Percentiles rank a stretch among this genome's conserved stretches.
Evolutionary conservation across 2,797 vertebrate genomes (phyloP).

Genomic region (Gymnoscopelus braueri): DNA sequence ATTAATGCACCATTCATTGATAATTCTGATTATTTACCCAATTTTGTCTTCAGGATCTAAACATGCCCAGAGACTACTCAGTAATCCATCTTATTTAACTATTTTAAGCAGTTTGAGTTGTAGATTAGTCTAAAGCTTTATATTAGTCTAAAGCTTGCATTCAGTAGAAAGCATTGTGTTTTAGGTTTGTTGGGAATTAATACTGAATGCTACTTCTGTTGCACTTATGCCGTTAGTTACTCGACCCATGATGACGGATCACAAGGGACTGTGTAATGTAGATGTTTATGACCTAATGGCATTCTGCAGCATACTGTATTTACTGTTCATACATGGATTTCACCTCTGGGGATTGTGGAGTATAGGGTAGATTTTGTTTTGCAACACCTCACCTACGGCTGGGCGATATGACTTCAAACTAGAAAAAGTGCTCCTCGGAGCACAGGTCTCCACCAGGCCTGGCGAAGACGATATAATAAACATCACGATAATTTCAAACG

Average conservation of each 20-base stretch:
- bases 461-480: too few species aligned
- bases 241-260: not conserved
- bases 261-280: conserved; percentile 10
- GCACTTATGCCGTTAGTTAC: conserved; percentile 1
- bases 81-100: not conserved
- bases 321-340: conserved; percentile 35
- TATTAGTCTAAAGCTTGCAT: not conserved
- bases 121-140: not conserved
- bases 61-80: not conserved
- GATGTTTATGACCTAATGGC: conserved; percentile 3
- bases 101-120: not conserved
- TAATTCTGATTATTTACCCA: not conserved
- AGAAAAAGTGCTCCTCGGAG: too few species aligned
- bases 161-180: not conserved
- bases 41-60: conserved; percentile 10
- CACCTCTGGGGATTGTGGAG: conserved; percentile 51
- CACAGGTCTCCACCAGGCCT: too few species aligned
- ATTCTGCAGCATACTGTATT: conserved; percentile 27
- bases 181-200: conserved; percentile 1
- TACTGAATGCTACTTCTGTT: conserved; percentile 15
- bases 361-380: conserved; percentile 24
- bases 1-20: conserved; percentile 34
- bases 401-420: too few species aligned
- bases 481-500: too few species aligned
- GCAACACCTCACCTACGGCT: too few species aligned